Evolutionary conservation across 2,113 vertebrate genomes (phyloP).

Genomic region (Leptosomus discolor): DNA sequence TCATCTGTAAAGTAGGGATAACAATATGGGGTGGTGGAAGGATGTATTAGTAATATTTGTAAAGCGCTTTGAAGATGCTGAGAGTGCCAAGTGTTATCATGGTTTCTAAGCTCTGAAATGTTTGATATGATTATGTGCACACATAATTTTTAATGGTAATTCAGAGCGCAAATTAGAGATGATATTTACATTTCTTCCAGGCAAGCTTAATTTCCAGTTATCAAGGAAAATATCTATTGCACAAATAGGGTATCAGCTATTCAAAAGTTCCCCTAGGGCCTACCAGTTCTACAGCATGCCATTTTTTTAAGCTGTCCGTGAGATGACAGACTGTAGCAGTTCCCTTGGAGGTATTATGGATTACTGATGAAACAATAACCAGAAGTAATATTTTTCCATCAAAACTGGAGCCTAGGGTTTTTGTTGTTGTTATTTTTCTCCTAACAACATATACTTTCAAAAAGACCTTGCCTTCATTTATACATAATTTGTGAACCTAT

Average conservation of each 20-base stretch:
- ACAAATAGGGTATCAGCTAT: slow-evolving; percentile 67
- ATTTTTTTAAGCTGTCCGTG: slow-evolving; percentile 59
- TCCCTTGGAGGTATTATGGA: slow-evolving; percentile 65
- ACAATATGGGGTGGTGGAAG: slow-evolving; percentile 34
- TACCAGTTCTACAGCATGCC: slow-evolving; percentile 46
- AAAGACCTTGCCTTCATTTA: slow-evolving; percentile 9
- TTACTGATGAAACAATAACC: slow-evolving; percentile 71
- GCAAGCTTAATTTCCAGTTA: slow-evolving; percentile 74
- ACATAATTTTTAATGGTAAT: slow-evolving; percentile 69
- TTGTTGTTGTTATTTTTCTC: slow-evolving; percentile 33
- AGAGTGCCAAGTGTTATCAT: slow-evolving; percentile 46
- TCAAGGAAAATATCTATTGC: slow-evolving; percentile 69
- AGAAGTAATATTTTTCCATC: slow-evolving; percentile 65
- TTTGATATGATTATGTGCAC: slow-evolving; percentile 67
- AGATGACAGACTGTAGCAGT: slow-evolving; percentile 68
- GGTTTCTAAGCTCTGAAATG: slow-evolving; percentile 64
- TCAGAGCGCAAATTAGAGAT: slow-evolving; percentile 68
- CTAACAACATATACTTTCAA: slow-evolving; percentile 7
- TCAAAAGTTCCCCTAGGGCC: slow-evolving; percentile 66
- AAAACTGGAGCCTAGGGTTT: slow-evolving; percentile 38
- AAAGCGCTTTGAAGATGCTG: slow-evolving; percentile 63
- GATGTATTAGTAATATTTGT: slow-evolving; percentile 27
- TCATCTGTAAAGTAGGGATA: slow-evolving; percentile 49
- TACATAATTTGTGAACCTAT: background rate
- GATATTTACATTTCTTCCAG: slow-evolving; percentile 74